Percentiles rank a stretch among this genome's conserved stretches.
These are phyloP conservation scores for Cnemophilus loriae DNA, from an alignment of 2,113 vertebrate genomes.

Conservation along the genomic window DNA sequence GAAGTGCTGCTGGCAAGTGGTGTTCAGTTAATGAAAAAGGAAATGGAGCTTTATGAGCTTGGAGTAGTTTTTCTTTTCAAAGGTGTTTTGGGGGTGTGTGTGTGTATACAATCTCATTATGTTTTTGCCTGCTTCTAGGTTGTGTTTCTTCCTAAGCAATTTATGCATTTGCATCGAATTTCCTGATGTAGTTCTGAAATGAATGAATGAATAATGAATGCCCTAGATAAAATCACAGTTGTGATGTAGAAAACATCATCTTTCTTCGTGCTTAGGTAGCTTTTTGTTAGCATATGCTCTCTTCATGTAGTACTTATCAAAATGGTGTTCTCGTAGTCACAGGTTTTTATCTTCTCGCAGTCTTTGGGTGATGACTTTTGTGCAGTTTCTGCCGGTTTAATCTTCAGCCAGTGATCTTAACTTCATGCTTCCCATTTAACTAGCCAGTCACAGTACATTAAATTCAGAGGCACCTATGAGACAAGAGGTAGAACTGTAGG, in stretches of 20 bases:
- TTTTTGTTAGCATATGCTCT: neutral
- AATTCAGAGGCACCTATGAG: neutral
- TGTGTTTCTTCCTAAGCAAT: neutral
- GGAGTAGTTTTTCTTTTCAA: neutral
- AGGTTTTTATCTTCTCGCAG: neutral
- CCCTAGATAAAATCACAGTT: neutral
- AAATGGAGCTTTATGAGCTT: neutral
- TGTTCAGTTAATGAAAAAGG: neutral
- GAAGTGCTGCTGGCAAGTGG: constrained; percentile 12
- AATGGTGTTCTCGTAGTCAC: neutral
- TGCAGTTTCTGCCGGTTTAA: neutral
- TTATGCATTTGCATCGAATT: neutral
- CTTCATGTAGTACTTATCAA: neutral
- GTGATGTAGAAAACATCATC: neutral
- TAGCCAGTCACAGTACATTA: neutral
- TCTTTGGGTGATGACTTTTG: neutral
- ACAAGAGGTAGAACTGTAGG: neutral
- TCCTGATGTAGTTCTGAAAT: neutral
- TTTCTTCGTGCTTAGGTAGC: neutral
- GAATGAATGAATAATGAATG: neutral
- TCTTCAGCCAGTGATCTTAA: neutral
- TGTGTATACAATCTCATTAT: neutral
- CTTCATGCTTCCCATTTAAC: neutral
- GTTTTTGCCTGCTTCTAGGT: neutral
- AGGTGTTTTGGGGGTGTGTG: neutral